Base-by-base conservation (phyloP, 2,797 vertebrate genomes). In the Propithecus deckenii region DNA sequence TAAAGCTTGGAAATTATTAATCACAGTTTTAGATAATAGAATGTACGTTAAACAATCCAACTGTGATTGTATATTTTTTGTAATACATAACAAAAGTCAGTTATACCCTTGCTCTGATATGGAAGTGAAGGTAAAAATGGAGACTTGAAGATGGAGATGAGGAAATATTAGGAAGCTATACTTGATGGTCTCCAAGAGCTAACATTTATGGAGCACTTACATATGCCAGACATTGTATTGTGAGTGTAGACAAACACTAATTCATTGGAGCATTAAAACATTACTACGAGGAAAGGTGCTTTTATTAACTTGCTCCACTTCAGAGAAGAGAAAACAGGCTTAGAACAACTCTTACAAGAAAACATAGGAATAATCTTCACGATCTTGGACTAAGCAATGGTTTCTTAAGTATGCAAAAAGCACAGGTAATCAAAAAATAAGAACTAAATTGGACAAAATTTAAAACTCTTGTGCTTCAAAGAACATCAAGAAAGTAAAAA, bases 1-100 rank as follows among this genome's bases (percentile, higher is more conserved):
- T 89, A 83, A 9, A 71, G 32, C 65, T 94, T 94, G 8, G 81
- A 74, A 96, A 97, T 57, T 95, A 67, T 87, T 94, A n/a, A 83
- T 92, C 76, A 92, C 22, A 92, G 32, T 83, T 92, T 88, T 94
- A 95, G 43, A 92, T 74, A 91, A 91, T 13, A 78, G 61, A 76
- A 79, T 52, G 14, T 50, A 32, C 72, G 79, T 88, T 95, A 69
- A 78, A 63, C 32, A 97, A 57, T 93, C 61, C 18, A 50, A 81
- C 55, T 67, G 35, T 89, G 71, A 89, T 87, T 87, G 35, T 57
- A 67, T 80, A 22, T 20, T 89, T 91, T 93, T 87, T 76, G 14
- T 61, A 92, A 89, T 81, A 96, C 86, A 76, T 89, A 90, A 79
- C 15, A 52, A 61, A 89, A 76, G 32, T 69, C 74, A 89, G 0